Base-by-base conservation (phyloP, 1,140 invertebrate species). In the Augochlora pura region DNA sequence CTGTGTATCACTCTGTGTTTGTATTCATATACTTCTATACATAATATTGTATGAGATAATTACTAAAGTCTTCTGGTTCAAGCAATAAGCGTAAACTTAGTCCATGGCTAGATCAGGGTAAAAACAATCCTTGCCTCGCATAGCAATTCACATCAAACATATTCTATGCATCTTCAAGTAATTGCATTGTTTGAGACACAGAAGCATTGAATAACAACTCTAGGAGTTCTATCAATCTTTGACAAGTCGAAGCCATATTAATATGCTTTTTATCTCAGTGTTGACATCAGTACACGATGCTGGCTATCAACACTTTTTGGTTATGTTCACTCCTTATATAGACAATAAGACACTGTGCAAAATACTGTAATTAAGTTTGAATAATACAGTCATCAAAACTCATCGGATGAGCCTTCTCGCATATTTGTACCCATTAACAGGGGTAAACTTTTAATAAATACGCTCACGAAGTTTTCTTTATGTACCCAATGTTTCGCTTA, bases 81-180 rank as follows among this genome's bases (percentile, higher is more conserved):
- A 77, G 65, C 84, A 87, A 73, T 66, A 78, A 84, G 79, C 74
- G 80, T 87, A 67, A 87, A 87, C 85, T 87, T 85, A 87, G 77
- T 85, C 74, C 83, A 85, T 87, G 63, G 77, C 81, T 85, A 81
- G 70, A 87, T 82, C 62, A 77, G 80, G 80, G 77, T 76, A 85
- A 87, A 87, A 85, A 85, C 59, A 78, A 87, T 81, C 74, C 71
- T 87, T 87, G 81, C 83, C 86, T 87, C 78, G 69, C 83, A 85
- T 85, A 84, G 71, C 73, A 85, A 60, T 83, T 80, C 78, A 78
- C 62, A 80, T 46, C 57, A 18, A 80, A 83, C 42, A 42, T 80
- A 71, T 63, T 60, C 74, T 84, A 77, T 54, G 80, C 80, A 82
- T 82, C 69, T 74, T 71, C 46, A 25, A 73, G 52, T 54, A 79